A percentile compares a stretch with the other conserved stretches of the same genome.
phyloP scores from a whole-genome alignment of 2,888 invertebrate species.

The Anticlea derivata region DNA sequence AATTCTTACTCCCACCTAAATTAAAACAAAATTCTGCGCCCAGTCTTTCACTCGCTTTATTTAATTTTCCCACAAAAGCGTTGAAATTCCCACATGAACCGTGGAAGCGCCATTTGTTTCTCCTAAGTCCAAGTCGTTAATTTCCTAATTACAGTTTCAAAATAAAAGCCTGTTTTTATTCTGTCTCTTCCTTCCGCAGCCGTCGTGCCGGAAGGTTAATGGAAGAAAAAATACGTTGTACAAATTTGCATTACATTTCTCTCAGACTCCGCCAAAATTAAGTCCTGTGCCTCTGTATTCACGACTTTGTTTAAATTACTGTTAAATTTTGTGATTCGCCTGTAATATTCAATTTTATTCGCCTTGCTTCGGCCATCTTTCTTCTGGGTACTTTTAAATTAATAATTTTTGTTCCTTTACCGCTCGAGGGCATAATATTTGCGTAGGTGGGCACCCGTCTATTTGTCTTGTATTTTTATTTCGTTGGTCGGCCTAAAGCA shows the following conservation, averaged over 20 bases:
- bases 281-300: constrained; percentile 67
- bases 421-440: constrained; percentile 19
- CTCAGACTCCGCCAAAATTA: constrained; percentile 63
- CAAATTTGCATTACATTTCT: constrained; percentile 82
- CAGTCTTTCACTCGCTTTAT: constrained; percentile 45
- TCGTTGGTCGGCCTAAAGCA: constrained; percentile 2
- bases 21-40: constrained; percentile 25
- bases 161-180: constrained; percentile 76
- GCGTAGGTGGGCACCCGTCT: constrained; percentile 1
- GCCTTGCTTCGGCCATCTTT: constrained; percentile 15
- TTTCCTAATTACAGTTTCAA: constrained; percentile 79
- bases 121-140: constrained; percentile 74
- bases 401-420: constrained; percentile 38
- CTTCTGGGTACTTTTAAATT: constrained; percentile 34
- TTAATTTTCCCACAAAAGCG: constrained; percentile 56
- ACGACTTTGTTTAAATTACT: constrained; percentile 77
- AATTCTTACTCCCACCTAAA: constrained; percentile 7
- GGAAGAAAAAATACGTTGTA: constrained; percentile 81
- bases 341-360: constrained; percentile 50
- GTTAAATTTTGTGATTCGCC: constrained; percentile 69
- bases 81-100: constrained; percentile 61
- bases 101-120: constrained; percentile 68
- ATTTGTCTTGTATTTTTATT: constrained; percentile 11
- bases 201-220: constrained; percentile 72
- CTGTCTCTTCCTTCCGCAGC: constrained; percentile 59